These are phyloP conservation scores for Cyclura pinguis DNA, from an alignment of 2,797 vertebrate species.

Conservation along the genomic window DNA sequence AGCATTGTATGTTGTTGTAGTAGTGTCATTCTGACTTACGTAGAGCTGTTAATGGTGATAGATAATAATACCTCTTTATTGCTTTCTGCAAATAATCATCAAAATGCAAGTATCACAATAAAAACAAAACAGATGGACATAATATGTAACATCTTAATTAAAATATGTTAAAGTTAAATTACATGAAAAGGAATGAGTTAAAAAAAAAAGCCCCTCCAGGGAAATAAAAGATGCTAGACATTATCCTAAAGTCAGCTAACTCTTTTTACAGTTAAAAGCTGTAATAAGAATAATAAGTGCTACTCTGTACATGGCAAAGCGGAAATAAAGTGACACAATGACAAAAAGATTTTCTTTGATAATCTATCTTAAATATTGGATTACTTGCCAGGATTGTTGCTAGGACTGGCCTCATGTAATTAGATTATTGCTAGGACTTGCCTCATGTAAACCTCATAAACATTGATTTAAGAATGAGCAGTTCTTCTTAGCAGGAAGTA, in stretches of 20 bases:
- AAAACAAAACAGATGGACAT: background rate
- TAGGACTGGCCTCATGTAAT: conserved; percentile 56
- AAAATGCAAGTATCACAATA: background rate
- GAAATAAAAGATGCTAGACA: background rate
- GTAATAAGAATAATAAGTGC: background rate
- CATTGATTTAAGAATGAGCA: conserved; percentile 56
- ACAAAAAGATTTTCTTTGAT: background rate
- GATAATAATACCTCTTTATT: background rate
- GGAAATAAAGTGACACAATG: too few relatives aligned
- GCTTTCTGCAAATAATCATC: background rate
- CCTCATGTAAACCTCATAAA: conserved; percentile 58
- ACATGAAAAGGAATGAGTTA: background rate
- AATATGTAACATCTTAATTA: conserved; percentile 2
- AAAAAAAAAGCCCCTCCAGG: background rate
- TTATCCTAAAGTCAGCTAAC: background rate
- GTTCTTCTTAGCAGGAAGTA: conserved; percentile 54
- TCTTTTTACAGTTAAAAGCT: background rate
- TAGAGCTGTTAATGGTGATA: background rate
- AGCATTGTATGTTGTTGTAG: background rate
- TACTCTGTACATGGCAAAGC: background rate
- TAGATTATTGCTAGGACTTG: conserved; percentile 36
- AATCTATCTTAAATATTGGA: background rate
- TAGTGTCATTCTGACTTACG: background rate
- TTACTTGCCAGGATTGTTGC: background rate
- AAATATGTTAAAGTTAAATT: background rate